Base-by-base conservation (phyloP, 2,888 invertebrate species). In the Amphipyra berbera region DNA sequence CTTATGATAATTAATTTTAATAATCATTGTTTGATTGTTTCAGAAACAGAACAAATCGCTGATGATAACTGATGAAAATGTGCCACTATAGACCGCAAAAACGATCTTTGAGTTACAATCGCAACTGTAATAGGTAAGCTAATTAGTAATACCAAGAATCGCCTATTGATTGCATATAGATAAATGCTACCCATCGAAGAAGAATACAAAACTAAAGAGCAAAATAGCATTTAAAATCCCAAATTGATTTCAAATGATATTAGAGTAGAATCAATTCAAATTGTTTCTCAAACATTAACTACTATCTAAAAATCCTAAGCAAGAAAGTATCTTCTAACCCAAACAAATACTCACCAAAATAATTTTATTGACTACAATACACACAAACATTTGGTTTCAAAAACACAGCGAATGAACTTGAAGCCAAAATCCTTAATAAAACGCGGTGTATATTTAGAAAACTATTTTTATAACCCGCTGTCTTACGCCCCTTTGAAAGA, bases 371-470 rank as follows among this genome's bases (percentile, higher is more conserved):
- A 73, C 62, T 73, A 55, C 75, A 53, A 66, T 55, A 57, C 59
- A 64, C 44, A 67, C 57, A 76, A 66, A 76, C 52, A 50, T 52
- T 64, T 41, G 27, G 30, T 60, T 48, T 45, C 50, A 60, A 68
- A 59, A 68, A 59, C 63, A 64, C 58, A 59, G 50, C 55, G 40
- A 30, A 10, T 65, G 50, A 79, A 73, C 78, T 77, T 73, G 62
- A 66, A 62, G 68, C 61, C 60, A 10, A 71, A 78, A 76, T 79
- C 71, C 66, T 72, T 73, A 71, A 71, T 79, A 76, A 80, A 77
- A 70, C 65, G 9, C 49, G 10, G 44, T 50, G 12, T 79, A 82
- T 74, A 73, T 82, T 71, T 82, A 82, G 82, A 82, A 69, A 60
- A 64, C 79, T 82, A 82, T 82, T 82, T 82, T 74, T 82, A 74